Evolutionary conservation across 2,888 invertebrate genomes (phyloP), one percentile per base, ranked within the genome.

Genomic region (Xestia xanthographa): DNA sequence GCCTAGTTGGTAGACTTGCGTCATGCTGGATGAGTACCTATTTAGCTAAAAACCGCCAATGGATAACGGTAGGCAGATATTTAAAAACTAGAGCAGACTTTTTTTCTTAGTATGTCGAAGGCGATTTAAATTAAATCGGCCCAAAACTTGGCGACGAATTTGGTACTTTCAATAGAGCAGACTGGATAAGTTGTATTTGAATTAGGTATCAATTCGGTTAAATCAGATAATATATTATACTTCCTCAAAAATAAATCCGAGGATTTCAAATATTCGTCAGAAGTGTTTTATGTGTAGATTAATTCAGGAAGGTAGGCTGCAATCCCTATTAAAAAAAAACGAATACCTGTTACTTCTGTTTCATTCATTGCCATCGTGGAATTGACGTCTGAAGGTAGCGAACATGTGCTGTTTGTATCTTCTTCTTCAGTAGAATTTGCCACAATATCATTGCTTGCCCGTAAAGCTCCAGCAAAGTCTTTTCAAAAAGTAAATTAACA

Each of bases 401-500:
- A 75, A 22, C 89, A 88, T 38, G 89, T 89, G 41, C 77, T 87
- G 22, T 85, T 87, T 20, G 22, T 9, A 41, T 63, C n/a, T 41
- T 69, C 66, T 22, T 82, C 80, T 22, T 83, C 82, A 70, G 50
- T 66, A 22, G 34, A 45, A 74, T 60, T 77, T 41, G 26, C 41
- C 0, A 8, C 12, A 20, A 43, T n/a, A 50, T 60, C 75, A 29
- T n/a, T n/a, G 0, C 72, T 79, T 56, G 34, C 38, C 14, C 87
- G 81, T 41, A 90, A 79, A 20, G 73, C 66, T 73, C 86, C 87
- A 26, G 80, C 43, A 66, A 89, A 89, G 62, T 89, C 92, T 91
- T 80, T 60, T 72, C 41, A 63, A 83, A 78, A 26, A n/a, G 56
- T 45, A 50, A 66, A 74, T 34, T 20, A 45, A 45, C 1, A 34